Percentiles rank a stretch among this genome's conserved stretches.
Evolutionary conservation across 2,113 vertebrate species (phyloP).

Genomic region (Pelobates fuscus): DNA sequence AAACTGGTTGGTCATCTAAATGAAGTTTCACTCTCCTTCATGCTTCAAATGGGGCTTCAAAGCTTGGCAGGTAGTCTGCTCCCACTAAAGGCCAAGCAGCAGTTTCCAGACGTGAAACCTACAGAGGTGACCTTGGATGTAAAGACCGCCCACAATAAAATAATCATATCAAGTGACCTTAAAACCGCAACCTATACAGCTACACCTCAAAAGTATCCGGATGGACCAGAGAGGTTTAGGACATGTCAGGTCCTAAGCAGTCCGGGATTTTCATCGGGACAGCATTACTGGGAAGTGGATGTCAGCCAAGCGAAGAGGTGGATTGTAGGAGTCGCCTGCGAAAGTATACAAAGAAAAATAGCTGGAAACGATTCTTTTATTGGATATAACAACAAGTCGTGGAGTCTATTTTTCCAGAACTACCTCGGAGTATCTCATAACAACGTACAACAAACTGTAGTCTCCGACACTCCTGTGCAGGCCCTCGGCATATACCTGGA

Average conservation of each 20-base stretch:
- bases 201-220: conserved; percentile 8
- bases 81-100: background rate
- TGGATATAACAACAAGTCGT: conserved; percentile 39
- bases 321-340: conserved; percentile 34
- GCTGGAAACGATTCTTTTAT: conserved; percentile 20
- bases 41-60: conserved; percentile 18
- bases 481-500: conserved; percentile 26
- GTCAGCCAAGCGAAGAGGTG: conserved; percentile 30
- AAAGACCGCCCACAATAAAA: conserved; percentile 23
- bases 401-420: conserved; percentile 33
- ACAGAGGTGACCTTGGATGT: conserved; percentile 11
- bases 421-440: conserved; percentile 24
- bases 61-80: conserved; percentile 6
- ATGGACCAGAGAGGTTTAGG: conserved; percentile 30
- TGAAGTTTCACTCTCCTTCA: conserved; percentile 10
- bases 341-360: conserved; percentile 28
- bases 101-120: background rate
- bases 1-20: background rate
- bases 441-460: background rate
- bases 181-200: conserved; percentile 16
- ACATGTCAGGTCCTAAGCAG: conserved; percentile 32
- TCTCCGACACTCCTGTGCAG: background rate
- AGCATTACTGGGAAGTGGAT: conserved; percentile 43
- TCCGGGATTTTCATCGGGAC: conserved; percentile 9
- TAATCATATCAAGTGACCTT: conserved; percentile 6